Conservation (phyloP, 1,140 invertebrate genomes). For the Ylistrum balloti region DNA sequence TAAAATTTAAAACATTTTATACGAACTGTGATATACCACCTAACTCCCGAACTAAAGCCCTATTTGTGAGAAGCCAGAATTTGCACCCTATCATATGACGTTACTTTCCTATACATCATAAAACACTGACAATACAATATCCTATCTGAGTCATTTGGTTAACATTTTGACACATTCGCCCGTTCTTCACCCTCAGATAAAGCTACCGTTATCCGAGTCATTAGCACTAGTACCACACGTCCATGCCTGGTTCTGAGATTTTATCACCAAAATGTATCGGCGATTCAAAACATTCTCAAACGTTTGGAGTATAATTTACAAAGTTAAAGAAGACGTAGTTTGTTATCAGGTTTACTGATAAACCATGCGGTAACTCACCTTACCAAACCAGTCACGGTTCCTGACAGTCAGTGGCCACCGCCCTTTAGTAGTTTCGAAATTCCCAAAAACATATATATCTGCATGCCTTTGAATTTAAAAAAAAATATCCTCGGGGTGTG, state of each 20-base stretch:
- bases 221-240: not conserved
- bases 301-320: not conserved
- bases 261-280: not conserved
- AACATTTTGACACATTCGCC: not conserved
- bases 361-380: not conserved
- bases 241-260: not conserved
- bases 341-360: not conserved
- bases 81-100: no score
- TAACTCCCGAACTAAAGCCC: no score
- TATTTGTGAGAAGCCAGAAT: no score
- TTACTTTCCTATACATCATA: no score
- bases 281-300: slow-evolving; percentile 13
- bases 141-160: no score
- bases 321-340: not conserved
- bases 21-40: no score
- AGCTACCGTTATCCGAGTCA: not conserved
- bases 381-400: slow-evolving; percentile 30
- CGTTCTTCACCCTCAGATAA: not conserved
- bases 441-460: not conserved
- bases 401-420: not conserved
- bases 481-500: not conserved
- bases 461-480: not conserved
- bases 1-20: no score
- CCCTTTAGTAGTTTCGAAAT: not conserved
- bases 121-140: not conserved